Evolutionary conservation across 2,797 vertebrate species (phyloP).

Genomic region (Lithobates sylvaticus): DNA sequence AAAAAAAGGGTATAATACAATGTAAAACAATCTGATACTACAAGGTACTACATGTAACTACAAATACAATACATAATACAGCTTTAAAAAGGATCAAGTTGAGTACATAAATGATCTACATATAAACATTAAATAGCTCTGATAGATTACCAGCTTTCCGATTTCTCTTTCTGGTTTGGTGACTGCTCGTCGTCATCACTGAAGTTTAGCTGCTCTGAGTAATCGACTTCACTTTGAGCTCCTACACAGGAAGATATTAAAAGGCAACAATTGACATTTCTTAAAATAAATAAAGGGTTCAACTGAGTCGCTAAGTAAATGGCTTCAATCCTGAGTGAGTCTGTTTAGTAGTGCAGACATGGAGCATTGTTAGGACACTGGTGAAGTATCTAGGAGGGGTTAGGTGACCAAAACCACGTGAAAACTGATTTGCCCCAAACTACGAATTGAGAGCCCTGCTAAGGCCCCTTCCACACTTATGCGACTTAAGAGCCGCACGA

Average conservation of each 20-base stretch:
- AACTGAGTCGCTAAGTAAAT: neutral
- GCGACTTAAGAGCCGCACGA: too few relatives aligned
- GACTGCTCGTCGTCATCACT: conserved; percentile 97
- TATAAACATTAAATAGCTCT: conserved; percentile 3
- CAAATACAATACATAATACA: neutral
- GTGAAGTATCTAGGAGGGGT: too few relatives aligned
- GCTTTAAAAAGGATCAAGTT: neutral
- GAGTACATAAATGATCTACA: neutral
- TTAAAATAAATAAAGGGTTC: neutral
- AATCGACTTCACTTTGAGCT: conserved; percentile 98
- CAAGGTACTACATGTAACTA: conserved; percentile 10
- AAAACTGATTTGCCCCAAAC: too few relatives aligned
- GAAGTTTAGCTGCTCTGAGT: conserved; percentile 98
- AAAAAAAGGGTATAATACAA: conserved; percentile 26
- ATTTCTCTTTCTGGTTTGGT: conserved; percentile 85
- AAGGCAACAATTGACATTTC: neutral
- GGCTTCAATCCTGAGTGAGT: neutral
- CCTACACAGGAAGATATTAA: conserved; percentile 74
- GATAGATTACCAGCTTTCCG: conserved; percentile 83
- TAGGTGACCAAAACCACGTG: too few relatives aligned
- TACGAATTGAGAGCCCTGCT: too few relatives aligned
- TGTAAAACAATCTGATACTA: neutral
- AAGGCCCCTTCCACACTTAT: too few relatives aligned
- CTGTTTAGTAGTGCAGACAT: too few relatives aligned
- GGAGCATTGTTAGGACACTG: too few relatives aligned